A percentile compares a stretch with the other conserved stretches of the same genome.
Evolutionary conservation across 2,797 vertebrate species (phyloP).

Genomic region (Smutsia gigantea): DNA sequence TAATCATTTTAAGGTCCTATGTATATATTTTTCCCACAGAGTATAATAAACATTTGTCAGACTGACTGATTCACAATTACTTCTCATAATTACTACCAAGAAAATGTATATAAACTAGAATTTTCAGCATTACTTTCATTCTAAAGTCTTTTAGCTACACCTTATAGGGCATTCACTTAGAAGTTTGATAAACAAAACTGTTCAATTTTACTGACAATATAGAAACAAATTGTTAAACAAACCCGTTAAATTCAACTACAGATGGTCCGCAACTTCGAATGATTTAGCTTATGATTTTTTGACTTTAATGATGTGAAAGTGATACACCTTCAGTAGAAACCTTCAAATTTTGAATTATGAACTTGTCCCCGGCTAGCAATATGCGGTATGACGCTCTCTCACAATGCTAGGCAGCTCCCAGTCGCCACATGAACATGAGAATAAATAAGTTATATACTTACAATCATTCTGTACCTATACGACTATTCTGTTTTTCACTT

Average conservation of each 20-base stretch:
- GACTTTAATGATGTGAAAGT: not conserved
- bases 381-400: not conserved
- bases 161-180: not conserved
- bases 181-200: not conserved
- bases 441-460: not conserved
- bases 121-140: constrained; percentile 3
- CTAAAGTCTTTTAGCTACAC: not conserved
- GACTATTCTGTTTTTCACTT: not conserved
- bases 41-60: constrained; percentile 11
- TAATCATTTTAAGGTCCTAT: not conserved
- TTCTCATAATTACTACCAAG: not conserved
- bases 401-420: not conserved
- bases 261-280: not conserved
- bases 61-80: not conserved
- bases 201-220: not conserved
- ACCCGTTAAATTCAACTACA: constrained; percentile 9
- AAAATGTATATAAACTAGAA: not conserved
- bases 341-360: not conserved
- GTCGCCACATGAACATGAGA: not conserved
- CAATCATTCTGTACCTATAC: not conserved
- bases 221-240: constrained; percentile 34
- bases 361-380: not conserved
- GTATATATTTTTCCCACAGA: not conserved
- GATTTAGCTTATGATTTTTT: not conserved
- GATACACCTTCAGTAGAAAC: not conserved